Evolutionary conservation across 1,140 invertebrate genomes (phyloP), one percentile per base, ranked within the genome.

Genomic region (Rhynchophorus ferrugineus): DNA sequence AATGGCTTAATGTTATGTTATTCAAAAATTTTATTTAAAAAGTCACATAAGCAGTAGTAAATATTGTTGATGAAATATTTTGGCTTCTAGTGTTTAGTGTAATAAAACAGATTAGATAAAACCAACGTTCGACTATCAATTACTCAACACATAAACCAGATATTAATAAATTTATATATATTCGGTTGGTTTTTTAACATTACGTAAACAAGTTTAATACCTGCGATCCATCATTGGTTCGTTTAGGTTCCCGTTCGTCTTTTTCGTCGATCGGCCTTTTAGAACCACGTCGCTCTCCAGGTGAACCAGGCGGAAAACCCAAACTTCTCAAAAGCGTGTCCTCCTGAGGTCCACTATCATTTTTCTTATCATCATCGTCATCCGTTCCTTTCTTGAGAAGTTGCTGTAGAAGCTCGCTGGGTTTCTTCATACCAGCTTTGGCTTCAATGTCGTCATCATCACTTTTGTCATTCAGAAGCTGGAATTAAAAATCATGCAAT

Each of bases 381-480:
- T 59, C 55, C 9, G 51, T 54, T 43, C 57, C 61, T 34, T 79
- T 73, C 55, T 86, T 86, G 22, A 93, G 71, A 14, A 94, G 70
- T 54, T 90, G 85, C 20, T 87, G 83, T 34, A 92, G 75, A 39
- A 92, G 73, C 62, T 90, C 88, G 61, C 85, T 85, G 36, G 70
- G 67, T 33, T 78, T 79, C 52, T 82, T 81, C 20, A 78, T 63
- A 42, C 75, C 76, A 21, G 69, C 73, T 57, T 77, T 70, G 46
- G 75, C 71, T 61, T 84, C 80, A 29, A 82, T 71, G 56, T 81
- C 79, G 57, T 89, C 86, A 57, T 89, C 85, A 56, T 91, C 87
- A 41, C 80, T 84, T 69, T 85, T 87, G 48, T 88, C 85, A 64
- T 91, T 91, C 19, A 94, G 72, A 64, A 93, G 78, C 86, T 92